Base-by-base conservation (phyloP, 2,113 vertebrate genomes). In the Peromyscus polionotus region DNA sequence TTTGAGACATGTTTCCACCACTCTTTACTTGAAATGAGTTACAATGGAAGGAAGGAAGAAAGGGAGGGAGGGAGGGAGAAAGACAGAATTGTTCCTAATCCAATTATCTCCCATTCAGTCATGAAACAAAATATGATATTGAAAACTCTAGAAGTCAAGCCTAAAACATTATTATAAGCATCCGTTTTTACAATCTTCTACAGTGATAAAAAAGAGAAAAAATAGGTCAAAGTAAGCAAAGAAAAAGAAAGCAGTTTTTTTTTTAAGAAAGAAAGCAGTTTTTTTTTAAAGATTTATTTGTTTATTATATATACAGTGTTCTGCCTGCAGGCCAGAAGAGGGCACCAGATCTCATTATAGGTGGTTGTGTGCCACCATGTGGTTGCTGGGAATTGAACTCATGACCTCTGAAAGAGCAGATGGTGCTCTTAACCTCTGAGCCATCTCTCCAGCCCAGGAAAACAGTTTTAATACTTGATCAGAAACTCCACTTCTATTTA, bases 181-280 rank as follows among this genome's bases (percentile, higher is more conserved):
- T 75, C 45, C 84, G 17, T 48, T 96, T 95, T 93, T 90, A 67
- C 45, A 91, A 24, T 59, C 12, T 77, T 6, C 51, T 83, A 87
- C 45, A 95, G 59, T 63, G 10, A 87, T 7, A 87, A 26, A 54
- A 4, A 88, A 39, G n/a, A 73, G 17, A 20, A 39, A 54, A 31
- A 54, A 17, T 24, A 42, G 1, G 3, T 93, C 76, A 76, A 86
- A 87, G 45, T 92, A 65, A 10, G 87, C 11, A 85, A 90, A 88
- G 83, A 51, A 96, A 87, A 36, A 75, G 68, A 75, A 97, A 12
- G 11, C 51, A 54, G 51, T 51, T 51, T 54, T 54, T 54, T 42
- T 42, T 42, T 42, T 42, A 42, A 42, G 42, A 87, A 36, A 73
- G 68, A 75, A 97, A 12, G 51, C 51, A 51, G 51, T 51, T 51